Evolutionary conservation across 2,113 vertebrate species (phyloP), one percentile per base, ranked within the genome.

Genomic region (Ariopsis seemanni): DNA sequence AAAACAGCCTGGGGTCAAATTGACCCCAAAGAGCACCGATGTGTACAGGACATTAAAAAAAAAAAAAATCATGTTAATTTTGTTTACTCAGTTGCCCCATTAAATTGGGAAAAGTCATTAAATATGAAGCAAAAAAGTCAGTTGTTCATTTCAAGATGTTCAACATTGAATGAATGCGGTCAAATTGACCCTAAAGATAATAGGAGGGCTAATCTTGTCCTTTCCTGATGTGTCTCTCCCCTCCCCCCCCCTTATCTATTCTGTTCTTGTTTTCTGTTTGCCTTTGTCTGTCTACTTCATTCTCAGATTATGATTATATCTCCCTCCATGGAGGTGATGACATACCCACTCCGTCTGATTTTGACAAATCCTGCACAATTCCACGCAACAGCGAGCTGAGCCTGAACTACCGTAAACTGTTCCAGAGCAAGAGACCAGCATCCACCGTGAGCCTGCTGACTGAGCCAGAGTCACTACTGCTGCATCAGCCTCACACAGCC

Each of bases 351-450:
- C 95, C 95, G 52, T 91, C 94, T 0, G 95, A 96, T 88, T 95
- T 96, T 2, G 96, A 97, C 93, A 95, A 94, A 86, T 97, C 96
- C 14, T 96, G 95, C 4, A 97, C 96, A 7, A 95, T 97, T 85
- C 96, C 96, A 0, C 92, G 96, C 75, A 96, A 96, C 93, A 96
- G 95, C 0, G 96, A 96, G 88, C 93, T 97, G 58, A 90, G 94
- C 67, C 89, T 94, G 80, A 95, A 96, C 91, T 96, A 94, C 92
- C 90, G 94, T 71, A 94, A 94, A 89, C 95, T 96, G 22, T 93
- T 94, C 48, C 96, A 96, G 87, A 94, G 91, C 88, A 94, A 95
- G 74, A 94, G 96, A 0, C 96, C 96, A 0, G 90, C 94, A 2
- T 97, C 96, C 58, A 96, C 96, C 0, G 95, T 96, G 88, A 96